phyloP scores from a whole-genome alignment of 1,140 invertebrate species.

The Phenacoccus solenopsis region DNA sequence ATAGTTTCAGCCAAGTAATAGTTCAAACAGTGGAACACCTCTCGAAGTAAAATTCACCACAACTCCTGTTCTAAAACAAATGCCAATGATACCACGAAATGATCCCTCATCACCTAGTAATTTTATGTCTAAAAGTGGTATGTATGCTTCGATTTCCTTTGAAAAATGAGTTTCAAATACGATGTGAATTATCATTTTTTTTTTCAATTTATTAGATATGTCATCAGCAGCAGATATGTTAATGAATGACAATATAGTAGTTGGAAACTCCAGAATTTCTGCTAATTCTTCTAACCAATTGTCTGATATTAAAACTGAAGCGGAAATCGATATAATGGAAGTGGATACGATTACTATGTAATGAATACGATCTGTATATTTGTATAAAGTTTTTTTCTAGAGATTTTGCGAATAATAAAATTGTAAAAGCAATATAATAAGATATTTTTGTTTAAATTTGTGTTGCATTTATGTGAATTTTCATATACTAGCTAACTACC shows the following conservation, averaged over 20 bases:
- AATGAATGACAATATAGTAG: not conserved
- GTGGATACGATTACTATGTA: not conserved
- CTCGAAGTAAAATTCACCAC: not conserved
- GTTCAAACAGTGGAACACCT: not conserved
- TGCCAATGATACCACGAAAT: not conserved
- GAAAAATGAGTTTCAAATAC: too few species aligned
- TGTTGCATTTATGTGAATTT: too few species aligned
- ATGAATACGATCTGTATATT: too few species aligned
- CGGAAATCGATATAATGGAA: not conserved
- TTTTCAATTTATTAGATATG: too few species aligned
- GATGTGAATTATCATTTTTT: too few species aligned
- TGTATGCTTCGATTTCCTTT: too few species aligned
- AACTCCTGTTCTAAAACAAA: not conserved
- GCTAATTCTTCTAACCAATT: not conserved
- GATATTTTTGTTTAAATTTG: too few species aligned
- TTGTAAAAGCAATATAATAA: too few species aligned
- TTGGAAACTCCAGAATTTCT: not conserved
- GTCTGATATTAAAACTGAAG: not conserved
- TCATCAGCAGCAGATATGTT: not conserved
- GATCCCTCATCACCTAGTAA: not conserved
- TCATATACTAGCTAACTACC: too few species aligned
- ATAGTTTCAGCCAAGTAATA: not conserved
- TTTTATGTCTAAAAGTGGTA: not conserved
- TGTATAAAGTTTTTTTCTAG: too few species aligned
- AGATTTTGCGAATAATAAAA: too few species aligned